Evolutionary conservation across 1,140 invertebrate species (phyloP).

Genomic region (Drosophila funebris): DNA sequence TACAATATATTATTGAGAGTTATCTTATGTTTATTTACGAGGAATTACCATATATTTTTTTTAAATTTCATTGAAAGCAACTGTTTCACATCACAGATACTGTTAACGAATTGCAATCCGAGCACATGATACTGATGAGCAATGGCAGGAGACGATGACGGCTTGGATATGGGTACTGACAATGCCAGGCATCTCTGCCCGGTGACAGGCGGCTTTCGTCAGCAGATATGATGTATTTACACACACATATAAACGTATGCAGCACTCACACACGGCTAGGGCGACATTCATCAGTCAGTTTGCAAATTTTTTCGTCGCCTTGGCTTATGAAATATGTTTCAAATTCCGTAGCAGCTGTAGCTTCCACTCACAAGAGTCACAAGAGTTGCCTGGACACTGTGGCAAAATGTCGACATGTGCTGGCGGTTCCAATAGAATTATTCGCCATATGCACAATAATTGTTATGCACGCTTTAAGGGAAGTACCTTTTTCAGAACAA

Average conservation of each 20-base stretch:
- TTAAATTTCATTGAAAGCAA: not conserved
- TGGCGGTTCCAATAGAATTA: not conserved
- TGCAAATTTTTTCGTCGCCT: slow-evolving; percentile 47
- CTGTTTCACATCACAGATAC: not conserved
- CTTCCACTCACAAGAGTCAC: not conserved
- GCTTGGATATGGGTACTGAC: slow-evolving; percentile 61
- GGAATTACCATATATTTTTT: too few relatives aligned
- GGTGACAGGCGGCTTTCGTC: slow-evolving; percentile 62
- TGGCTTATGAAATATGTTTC: slow-evolving; percentile 67
- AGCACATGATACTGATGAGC: slow-evolving; percentile 53
- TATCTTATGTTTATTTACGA: too few relatives aligned
- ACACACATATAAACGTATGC: not conserved
- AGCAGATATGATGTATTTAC: slow-evolving; percentile 28
- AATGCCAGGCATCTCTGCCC: slow-evolving; percentile 55
- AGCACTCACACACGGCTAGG: not conserved
- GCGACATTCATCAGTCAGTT: slow-evolving; percentile 39
- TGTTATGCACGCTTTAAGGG: too few relatives aligned
- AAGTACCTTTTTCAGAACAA: too few relatives aligned
- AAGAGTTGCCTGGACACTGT: slow-evolving; percentile 2
- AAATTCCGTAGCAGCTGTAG: slow-evolving; percentile 16
- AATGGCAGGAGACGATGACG: slow-evolving; percentile 63
- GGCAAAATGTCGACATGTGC: not conserved
- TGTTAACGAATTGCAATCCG: not conserved
- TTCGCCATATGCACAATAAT: not conserved
- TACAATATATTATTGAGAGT: not conserved